A percentile compares a stretch with the other conserved stretches of the same genome.
phyloP scores from a whole-genome alignment of 2,888 invertebrate species.

The Lysandra bellargus region DNA sequence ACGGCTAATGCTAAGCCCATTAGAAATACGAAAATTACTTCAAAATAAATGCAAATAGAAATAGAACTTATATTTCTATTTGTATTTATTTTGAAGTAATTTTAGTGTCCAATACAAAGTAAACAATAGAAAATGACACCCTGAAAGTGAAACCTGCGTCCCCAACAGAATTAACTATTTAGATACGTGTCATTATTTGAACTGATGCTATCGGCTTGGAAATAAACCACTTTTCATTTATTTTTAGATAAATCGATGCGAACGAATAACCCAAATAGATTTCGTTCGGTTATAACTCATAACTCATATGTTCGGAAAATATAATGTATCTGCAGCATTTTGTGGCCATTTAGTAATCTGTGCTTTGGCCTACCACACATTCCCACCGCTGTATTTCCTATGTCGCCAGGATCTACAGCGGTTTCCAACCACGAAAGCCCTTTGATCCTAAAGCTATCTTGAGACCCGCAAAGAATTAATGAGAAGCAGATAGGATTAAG shows the following conservation, averaged over 20 bases:
- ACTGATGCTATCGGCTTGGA: constrained; percentile 3
- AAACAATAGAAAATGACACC: constrained; percentile 25
- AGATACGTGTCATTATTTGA: constrained; percentile 11
- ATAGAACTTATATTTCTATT: background rate
- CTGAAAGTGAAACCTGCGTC: constrained; percentile 1
- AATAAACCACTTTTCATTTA: constrained; percentile 25
- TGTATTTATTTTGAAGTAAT: too few species aligned
- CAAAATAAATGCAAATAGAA: background rate
- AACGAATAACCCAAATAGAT: background rate
- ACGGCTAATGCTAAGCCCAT: background rate
- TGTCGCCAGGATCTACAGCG: too few species aligned
- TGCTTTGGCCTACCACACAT: too few species aligned
- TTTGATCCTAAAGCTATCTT: too few species aligned
- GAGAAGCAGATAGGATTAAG: too few species aligned
- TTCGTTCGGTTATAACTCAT: background rate
- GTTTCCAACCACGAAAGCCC: too few species aligned
- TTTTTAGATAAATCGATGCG: constrained; percentile 27
- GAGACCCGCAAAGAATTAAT: too few species aligned
- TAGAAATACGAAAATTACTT: constrained; percentile 7
- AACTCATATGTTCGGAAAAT: background rate
- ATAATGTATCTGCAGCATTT: background rate
- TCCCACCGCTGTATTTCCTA: too few species aligned
- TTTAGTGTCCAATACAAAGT: background rate
- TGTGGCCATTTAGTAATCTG: too few species aligned
- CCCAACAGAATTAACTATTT: constrained; percentile 17